phyloP scores from a whole-genome alignment of 1,140 invertebrate genomes.

The Psix sp. region DNA sequence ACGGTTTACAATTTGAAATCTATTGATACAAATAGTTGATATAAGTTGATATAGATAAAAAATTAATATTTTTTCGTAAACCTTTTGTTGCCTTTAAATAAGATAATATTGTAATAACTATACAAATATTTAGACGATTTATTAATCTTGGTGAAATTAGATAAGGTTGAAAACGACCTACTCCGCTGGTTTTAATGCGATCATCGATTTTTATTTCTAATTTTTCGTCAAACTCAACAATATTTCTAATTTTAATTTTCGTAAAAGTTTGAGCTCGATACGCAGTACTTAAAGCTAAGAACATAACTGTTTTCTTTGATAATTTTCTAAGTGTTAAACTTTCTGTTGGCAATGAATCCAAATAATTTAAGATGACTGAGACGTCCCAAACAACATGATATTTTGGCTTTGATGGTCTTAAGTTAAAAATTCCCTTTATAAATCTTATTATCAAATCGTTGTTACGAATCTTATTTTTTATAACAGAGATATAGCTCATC shows the following conservation, averaged over 20 bases:
- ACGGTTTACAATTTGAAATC: background rate
- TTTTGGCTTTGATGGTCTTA: constrained; percentile 52
- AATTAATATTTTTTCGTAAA: constrained; percentile 3
- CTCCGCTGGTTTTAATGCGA: background rate
- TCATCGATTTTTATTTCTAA: constrained; percentile 3
- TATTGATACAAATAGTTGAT: too few species aligned
- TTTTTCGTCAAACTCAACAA: background rate
- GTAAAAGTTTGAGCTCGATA: constrained; percentile 19
- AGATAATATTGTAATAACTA: background rate
- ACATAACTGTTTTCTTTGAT: constrained; percentile 10
- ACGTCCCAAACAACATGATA: constrained; percentile 60
- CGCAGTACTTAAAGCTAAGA: constrained; percentile 15
- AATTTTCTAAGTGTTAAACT: constrained; percentile 5
- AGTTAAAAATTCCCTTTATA: constrained; percentile 57
- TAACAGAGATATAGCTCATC: constrained; percentile 41
- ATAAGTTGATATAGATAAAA: constrained; percentile 6
- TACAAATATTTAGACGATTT: background rate
- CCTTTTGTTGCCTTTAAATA: constrained; percentile 2
- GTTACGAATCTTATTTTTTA: constrained; percentile 9
- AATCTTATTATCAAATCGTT: constrained; percentile 43
- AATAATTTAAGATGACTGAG: constrained; percentile 46
- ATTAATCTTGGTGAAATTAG: constrained; percentile 3
- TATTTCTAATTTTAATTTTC: constrained; percentile 14
- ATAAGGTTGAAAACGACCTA: background rate
- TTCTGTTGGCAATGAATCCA: constrained; percentile 17